Evolutionary conservation across 2,888 invertebrate genomes (phyloP).

Genomic region (Abrostola triplasia): DNA sequence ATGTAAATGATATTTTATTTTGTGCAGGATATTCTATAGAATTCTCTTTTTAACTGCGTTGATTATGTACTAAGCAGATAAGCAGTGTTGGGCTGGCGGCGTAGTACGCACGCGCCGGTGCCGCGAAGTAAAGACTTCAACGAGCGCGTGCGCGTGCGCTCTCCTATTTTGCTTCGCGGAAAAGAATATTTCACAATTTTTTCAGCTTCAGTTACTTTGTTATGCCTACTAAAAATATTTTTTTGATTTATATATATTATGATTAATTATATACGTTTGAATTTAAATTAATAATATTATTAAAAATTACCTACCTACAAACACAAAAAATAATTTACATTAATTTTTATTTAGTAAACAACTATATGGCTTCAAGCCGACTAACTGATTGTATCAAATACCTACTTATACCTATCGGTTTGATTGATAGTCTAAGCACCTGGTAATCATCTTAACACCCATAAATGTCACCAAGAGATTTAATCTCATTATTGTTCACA

Average conservation of each 20-base stretch:
- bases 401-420: conserved; percentile 28
- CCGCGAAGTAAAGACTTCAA: conserved; percentile 76
- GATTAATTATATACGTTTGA: too few relatives aligned
- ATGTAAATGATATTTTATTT: conserved; percentile 34
- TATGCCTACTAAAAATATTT: too few relatives aligned
- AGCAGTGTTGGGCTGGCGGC: background rate
- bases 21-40: conserved; percentile 5
- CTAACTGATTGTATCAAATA: background rate
- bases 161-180: too few relatives aligned
- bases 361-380: too few relatives aligned
- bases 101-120: conserved; percentile 7
- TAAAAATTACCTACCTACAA: too few relatives aligned
- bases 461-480: conserved; percentile 63
- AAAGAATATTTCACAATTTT: background rate
- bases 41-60: background rate
- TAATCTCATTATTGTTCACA: conserved; percentile 61
- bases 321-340: too few relatives aligned
- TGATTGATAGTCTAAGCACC: conserved; percentile 38
- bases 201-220: too few relatives aligned
- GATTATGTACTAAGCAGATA: background rate
- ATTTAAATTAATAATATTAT: too few relatives aligned
- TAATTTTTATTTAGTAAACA: too few relatives aligned
- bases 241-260: too few relatives aligned
- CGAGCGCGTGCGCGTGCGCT: conserved; percentile 58
- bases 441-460: conserved; percentile 48